Base-by-base conservation (phyloP, 2,797 vertebrate genomes). In the Pagetopsis macropterus region DNA sequence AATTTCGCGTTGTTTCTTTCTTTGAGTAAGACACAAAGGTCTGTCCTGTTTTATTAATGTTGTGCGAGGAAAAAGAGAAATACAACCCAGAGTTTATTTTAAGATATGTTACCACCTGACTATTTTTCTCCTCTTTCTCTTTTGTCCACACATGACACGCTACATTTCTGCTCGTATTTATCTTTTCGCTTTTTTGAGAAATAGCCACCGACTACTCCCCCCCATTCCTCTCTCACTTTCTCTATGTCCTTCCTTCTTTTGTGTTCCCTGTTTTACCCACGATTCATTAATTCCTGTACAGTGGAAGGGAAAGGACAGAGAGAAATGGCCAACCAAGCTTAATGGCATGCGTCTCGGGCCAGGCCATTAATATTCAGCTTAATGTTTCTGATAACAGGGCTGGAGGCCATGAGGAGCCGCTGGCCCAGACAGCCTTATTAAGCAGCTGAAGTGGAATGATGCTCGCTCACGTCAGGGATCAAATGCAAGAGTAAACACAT, bases 371-470 rank as follows among this genome's bases (percentile, higher is more conserved):
- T 97, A 97, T 96, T 97, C 97, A 97, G 95, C 95, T 95, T 97
- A 98, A 98, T 97, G 96, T 97, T 97, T 97, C 97, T 97, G 97
- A 97, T 98, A 96, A 96, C 96, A 96, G 96, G 95, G 95, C 95
- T 96, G 93, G 94, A 94, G 96, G 95, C 94, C 93, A 94, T 93
- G 95, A 96, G 83, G 96, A 96, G 95, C 96, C 94, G 95, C 94
- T 92, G 92, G 95, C 94, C 95, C 95, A 93, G 91, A 94, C 92
- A 92, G 92, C 83, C 92, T 93, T 92, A 94, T 95, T 93, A 94
- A 94, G 92, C 94, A 92, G 93, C 91, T 94, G 92, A 91, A 94
- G 89, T 93, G 91, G 92, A 94, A 94, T 91, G 91, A 94, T 89
- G 88, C 89, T 92, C 76, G 77, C 81, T 92, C 87, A 84, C 85